phyloP scores from a whole-genome alignment of 2,888 invertebrate genomes.

The Agrotis segetum region DNA sequence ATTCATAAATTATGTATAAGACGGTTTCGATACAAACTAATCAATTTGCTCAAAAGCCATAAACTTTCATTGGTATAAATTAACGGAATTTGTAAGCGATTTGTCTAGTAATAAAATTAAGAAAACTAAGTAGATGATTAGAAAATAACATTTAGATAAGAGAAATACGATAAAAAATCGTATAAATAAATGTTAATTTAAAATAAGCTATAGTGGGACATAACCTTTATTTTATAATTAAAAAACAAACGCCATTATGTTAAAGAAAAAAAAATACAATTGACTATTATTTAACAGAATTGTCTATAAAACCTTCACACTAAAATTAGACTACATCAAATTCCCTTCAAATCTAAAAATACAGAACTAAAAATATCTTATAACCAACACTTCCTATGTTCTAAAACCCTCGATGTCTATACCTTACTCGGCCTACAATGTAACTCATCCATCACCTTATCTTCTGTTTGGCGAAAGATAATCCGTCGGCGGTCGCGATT shows the following conservation, averaged over 20 bases:
- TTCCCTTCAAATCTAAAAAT: conserved; percentile 5
- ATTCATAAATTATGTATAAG: conserved; percentile 23
- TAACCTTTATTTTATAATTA: background rate
- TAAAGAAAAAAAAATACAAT: background rate
- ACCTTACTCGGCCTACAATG: conserved; percentile 47
- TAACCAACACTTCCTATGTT: conserved; percentile 34
- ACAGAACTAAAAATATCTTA: conserved; percentile 31
- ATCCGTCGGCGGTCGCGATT: conserved; percentile 70
- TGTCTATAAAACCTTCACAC: conserved; percentile 18
- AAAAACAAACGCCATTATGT: too few species aligned
- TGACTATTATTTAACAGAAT: too few species aligned
- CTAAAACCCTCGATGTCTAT: conserved; percentile 20
- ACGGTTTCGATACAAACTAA: conserved; percentile 3
- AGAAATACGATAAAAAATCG: background rate
- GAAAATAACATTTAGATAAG: background rate
- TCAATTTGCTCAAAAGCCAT: conserved; percentile 8
- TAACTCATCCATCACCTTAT: conserved; percentile 75
- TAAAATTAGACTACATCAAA: conserved; percentile 18
- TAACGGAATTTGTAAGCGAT: background rate
- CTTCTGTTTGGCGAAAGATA: conserved; percentile 75
- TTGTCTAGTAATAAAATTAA: background rate
- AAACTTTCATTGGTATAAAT: conserved; percentile 25
- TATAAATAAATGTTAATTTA: too few species aligned
- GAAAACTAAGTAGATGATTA: background rate
- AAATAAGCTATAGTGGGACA: background rate